Percentiles rank a stretch among this genome's conserved stretches.
Evolutionary conservation across 2,888 invertebrate species (phyloP).

Genomic region (Hyalella azteca): DNA sequence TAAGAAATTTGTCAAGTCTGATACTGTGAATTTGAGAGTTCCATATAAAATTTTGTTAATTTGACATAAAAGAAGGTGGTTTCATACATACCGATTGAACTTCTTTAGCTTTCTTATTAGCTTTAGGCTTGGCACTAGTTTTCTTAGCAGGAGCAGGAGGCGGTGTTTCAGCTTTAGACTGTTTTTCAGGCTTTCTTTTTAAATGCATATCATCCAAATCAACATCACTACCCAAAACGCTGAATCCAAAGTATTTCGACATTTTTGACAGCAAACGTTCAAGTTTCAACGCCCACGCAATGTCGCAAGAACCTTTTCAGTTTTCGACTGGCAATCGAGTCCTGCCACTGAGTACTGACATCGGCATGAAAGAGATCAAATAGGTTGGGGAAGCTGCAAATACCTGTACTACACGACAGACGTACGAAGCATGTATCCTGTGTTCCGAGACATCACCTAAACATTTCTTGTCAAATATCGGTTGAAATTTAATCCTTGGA

Average conservation of each 20-base stretch:
- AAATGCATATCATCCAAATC: constrained; percentile 14
- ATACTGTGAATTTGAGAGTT: too few species aligned
- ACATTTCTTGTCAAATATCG: too few species aligned
- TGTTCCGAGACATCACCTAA: too few species aligned
- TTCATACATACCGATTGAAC: constrained; percentile 6
- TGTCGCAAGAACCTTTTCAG: neutral
- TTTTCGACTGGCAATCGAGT: neutral
- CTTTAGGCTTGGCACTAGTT: neutral
- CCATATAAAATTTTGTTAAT: too few species aligned
- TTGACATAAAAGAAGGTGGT: too few species aligned
- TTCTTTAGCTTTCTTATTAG: constrained; percentile 13
- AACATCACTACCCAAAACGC: constrained; percentile 29
- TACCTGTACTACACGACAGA: too few species aligned
- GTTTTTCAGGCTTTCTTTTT: neutral
- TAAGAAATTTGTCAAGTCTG: too few species aligned
- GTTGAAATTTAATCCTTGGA: too few species aligned
- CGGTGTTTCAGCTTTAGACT: neutral
- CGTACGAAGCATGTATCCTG: too few species aligned
- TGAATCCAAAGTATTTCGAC: constrained; percentile 22
- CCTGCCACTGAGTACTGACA: too few species aligned
- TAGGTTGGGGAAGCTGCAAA: too few species aligned
- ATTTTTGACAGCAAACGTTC: neutral
- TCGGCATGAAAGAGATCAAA: too few species aligned
- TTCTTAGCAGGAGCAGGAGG: neutral
- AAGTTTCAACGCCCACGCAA: neutral